Evolutionary conservation across 2,113 vertebrate genomes (phyloP).

Genomic region (Gorsachius goisagi): DNA sequence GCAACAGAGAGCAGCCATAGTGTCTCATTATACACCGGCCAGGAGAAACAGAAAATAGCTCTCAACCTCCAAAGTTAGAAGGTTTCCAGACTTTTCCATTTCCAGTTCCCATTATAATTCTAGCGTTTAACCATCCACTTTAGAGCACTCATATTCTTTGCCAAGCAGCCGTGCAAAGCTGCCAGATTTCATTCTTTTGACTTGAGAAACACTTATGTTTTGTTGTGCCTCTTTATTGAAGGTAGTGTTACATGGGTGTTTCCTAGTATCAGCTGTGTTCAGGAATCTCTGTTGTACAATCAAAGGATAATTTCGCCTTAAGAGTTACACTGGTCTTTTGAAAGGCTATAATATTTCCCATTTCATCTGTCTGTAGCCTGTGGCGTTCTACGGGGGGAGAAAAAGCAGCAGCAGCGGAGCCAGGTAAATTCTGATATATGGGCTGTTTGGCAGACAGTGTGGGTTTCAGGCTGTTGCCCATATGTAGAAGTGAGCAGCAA

Average conservation of each 20-base stretch:
- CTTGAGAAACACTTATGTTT: neutral
- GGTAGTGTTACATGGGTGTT: slow-evolving; percentile 43
- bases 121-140: neutral
- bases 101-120: slow-evolving; percentile 1
- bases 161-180: neutral
- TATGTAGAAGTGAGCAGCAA: neutral
- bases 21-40: neutral
- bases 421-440: slow-evolving; percentile 15
- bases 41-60: slow-evolving; percentile 26
- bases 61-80: neutral
- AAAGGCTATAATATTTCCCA: slow-evolving; percentile 26
- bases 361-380: slow-evolving; percentile 57
- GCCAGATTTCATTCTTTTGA: slow-evolving; percentile 24
- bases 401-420: neutral
- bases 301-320: slow-evolving; percentile 15
- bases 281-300: neutral
- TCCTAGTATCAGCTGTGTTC: neutral
- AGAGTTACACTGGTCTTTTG: slow-evolving; percentile 12
- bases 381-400: slow-evolving; percentile 19
- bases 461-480: neutral
- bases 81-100: slow-evolving; percentile 32
- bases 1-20: neutral
- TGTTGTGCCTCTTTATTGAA: slow-evolving; percentile 8
- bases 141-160: neutral
- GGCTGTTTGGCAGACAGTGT: neutral